phyloP scores from a whole-genome alignment of 2,888 invertebrate genomes.

The Mesoligia furuncula region DNA sequence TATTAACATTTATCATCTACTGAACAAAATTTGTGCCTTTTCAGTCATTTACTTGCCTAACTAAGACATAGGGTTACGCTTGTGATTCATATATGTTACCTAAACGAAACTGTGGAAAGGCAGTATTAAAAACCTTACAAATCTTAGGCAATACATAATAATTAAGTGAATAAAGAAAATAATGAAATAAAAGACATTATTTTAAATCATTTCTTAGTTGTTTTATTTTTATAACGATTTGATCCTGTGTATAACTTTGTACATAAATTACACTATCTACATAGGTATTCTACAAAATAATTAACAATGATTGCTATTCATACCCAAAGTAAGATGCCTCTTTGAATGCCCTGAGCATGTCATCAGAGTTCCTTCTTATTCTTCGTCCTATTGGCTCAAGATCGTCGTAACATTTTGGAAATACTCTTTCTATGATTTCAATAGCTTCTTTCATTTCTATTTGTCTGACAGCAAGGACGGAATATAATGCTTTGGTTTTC shows the following conservation, averaged over 20 bases:
- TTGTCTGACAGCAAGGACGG: constrained; percentile 95
- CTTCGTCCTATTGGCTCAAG: constrained; percentile 97
- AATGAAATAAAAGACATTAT: constrained; percentile 90
- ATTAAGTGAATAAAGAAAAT: constrained; percentile 79
- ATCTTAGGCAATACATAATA: constrained; percentile 78
- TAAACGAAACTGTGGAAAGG: constrained; percentile 71
- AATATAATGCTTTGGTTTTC: constrained; percentile 95
- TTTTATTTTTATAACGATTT: constrained; percentile 76
- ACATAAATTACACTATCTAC: constrained; percentile 54
- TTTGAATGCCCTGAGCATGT: constrained; percentile 93
- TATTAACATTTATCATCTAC: constrained; percentile 49
- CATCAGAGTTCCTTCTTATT: constrained; percentile 93
- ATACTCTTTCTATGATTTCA: constrained; percentile 95
- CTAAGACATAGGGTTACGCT: constrained; percentile 64
- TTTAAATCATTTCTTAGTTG: constrained; percentile 81
- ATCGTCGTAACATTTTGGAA: constrained; percentile 97
- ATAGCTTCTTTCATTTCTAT: constrained; percentile 93
- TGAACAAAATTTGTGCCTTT: constrained; percentile 71
- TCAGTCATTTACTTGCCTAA: constrained; percentile 59
- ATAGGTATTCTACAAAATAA: constrained; percentile 27
- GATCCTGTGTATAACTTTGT: constrained; percentile 61
- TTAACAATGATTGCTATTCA: constrained; percentile 76
- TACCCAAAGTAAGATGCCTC: constrained; percentile 96
- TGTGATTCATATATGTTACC: constrained; percentile 65
- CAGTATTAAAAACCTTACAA: constrained; percentile 80